Evolutionary conservation across 2,888 invertebrate genomes (phyloP).

Genomic region (Diarsia dahlii): DNA sequence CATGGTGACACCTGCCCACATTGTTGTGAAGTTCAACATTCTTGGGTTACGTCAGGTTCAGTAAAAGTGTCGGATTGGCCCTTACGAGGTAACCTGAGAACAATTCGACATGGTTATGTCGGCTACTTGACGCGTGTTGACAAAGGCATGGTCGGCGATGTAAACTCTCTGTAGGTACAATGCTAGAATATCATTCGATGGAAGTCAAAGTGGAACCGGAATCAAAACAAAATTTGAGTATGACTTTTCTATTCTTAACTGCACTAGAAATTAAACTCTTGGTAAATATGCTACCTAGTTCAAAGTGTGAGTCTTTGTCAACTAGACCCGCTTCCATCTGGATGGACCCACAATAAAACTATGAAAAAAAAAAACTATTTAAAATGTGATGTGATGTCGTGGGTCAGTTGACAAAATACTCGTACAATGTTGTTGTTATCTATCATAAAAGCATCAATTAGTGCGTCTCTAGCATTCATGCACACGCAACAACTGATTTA

Average conservation of each 20-base stretch:
- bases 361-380: no score
- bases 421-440: no score
- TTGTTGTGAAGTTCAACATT: conserved; percentile 53
- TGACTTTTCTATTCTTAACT: background rate
- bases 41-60: conserved; percentile 54
- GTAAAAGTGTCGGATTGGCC: conserved; percentile 60
- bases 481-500: background rate
- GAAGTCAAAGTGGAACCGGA: background rate
- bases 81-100: conserved; percentile 56
- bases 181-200: background rate
- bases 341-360: no score
- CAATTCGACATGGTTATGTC: conserved; percentile 5
- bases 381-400: no score
- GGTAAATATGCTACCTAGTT: background rate
- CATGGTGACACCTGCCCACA: conserved; percentile 51
- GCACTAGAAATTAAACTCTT: background rate
- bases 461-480: background rate
- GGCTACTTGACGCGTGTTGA: conserved; percentile 32
- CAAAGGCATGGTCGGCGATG: no score
- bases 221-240: background rate
- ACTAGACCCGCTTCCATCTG: no score
- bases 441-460: background rate
- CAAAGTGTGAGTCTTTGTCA: no score
- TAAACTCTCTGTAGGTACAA: background rate
- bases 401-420: no score